phyloP scores from a whole-genome alignment of 2,113 vertebrate species.

The Pomatostomus ruficeps region DNA sequence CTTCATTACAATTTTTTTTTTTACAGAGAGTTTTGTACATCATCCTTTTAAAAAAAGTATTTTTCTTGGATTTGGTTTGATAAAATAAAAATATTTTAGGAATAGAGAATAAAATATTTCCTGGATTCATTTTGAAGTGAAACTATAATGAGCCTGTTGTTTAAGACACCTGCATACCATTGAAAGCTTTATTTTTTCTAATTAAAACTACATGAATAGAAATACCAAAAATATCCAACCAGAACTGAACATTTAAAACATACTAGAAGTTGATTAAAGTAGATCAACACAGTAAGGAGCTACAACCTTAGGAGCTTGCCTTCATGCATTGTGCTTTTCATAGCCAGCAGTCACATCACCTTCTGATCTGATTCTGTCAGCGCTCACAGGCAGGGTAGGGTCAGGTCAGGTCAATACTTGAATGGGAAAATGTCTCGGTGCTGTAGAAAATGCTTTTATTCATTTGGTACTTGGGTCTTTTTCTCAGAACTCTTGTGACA shows the following conservation, averaged over 20 bases:
- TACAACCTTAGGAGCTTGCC: not conserved
- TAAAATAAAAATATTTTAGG: not conserved
- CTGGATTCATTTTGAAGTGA: not conserved
- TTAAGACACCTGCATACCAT: not conserved
- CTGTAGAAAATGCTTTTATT: not conserved
- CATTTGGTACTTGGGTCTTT: not conserved
- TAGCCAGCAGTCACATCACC: constrained; percentile 38
- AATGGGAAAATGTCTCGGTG: not conserved
- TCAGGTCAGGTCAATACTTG: not conserved
- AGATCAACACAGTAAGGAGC: not conserved
- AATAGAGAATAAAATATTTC: not conserved
- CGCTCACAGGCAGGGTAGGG: not conserved
- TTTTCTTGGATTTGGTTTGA: not conserved
- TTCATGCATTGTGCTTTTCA: not conserved
- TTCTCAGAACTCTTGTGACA: not conserved
- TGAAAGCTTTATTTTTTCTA: not conserved
- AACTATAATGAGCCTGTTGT: not conserved
- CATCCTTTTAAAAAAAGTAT: not conserved
- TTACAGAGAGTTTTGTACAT: not conserved
- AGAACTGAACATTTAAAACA: not conserved
- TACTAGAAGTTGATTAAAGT: constrained; percentile 2
- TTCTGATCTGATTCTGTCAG: constrained; percentile 43
- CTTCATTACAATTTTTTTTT: not conserved
- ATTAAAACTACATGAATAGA: not conserved
- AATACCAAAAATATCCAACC: not conserved